Evolutionary conservation across 2,113 vertebrate genomes (phyloP).

Genomic region (Xiphophorus couchianus): DNA sequence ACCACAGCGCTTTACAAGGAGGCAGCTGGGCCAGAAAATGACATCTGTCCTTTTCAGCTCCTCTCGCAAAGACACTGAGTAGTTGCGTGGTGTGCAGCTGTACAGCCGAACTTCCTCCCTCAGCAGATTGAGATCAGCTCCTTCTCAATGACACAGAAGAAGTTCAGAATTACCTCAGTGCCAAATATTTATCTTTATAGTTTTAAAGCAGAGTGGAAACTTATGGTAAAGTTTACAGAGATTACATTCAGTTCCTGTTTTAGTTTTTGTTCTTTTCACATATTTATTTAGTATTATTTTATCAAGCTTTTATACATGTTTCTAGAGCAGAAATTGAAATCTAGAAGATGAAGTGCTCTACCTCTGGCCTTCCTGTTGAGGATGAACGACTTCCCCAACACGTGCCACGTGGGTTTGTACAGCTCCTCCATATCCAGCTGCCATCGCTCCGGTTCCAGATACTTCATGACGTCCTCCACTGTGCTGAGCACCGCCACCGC

Average conservation of each 20-base stretch:
- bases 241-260: background rate
- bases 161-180: background rate
- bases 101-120: conserved; percentile 93
- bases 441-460: conserved; percentile 95
- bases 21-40: conserved; percentile 97
- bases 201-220: background rate
- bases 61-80: conserved; percentile 92
- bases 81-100: conserved; percentile 96
- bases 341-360: conserved; percentile 58
- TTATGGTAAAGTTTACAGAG: background rate
- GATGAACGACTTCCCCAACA: conserved; percentile 93
- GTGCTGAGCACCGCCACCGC: conserved; percentile 87
- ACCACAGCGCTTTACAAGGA: conserved; percentile 95
- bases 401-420: conserved; percentile 92
- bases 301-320: background rate
- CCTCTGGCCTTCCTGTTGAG: conserved; percentile 93
- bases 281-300: no score
- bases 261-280: background rate
- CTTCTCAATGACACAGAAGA: conserved; percentile 76
- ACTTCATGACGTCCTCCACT: conserved; percentile 96
- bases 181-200: background rate
- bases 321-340: background rate
- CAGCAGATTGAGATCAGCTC: conserved; percentile 90
- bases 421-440: conserved; percentile 95
- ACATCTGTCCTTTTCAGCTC: conserved; percentile 93